Percentiles rank a stretch among this genome's conserved stretches.
These are phyloP conservation scores for Dryobotodes eremita DNA, from an alignment of 2,888 invertebrate genomes.

Conservation along the genomic window DNA sequence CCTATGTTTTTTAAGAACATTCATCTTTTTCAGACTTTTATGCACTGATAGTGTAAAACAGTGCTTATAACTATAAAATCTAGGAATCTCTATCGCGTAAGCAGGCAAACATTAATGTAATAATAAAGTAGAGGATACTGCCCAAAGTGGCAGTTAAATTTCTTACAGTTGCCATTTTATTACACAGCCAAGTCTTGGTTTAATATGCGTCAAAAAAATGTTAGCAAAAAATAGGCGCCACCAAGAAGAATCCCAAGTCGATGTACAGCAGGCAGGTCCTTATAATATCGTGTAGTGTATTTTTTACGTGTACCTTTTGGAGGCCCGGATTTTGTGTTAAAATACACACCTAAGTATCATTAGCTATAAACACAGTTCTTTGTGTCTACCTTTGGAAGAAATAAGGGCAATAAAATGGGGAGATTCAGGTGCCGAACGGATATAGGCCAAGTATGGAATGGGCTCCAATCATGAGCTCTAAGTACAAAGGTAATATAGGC, in stretches of 20 bases:
- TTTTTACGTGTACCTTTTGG: slow-evolving; percentile 86
- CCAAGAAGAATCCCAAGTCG: slow-evolving; percentile 78
- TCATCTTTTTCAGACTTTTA: neutral
- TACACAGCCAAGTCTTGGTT: slow-evolving; percentile 84
- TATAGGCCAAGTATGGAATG: slow-evolving; percentile 77
- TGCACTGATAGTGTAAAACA: neutral
- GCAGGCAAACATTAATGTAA: slow-evolving; percentile 66
- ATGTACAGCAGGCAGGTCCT: slow-evolving; percentile 81
- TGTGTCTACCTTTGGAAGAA: slow-evolving; percentile 87
- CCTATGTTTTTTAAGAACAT: neutral
- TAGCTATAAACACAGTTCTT: slow-evolving; percentile 90
- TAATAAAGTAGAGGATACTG: slow-evolving; percentile 79
- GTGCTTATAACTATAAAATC: slow-evolving; percentile 3
- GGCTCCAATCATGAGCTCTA: slow-evolving; percentile 63
- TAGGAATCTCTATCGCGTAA: slow-evolving; percentile 50
- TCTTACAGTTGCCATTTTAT: slow-evolving; percentile 89
- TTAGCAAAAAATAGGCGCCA: slow-evolving; percentile 90
- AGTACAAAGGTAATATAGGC: neutral
- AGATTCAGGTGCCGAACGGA: slow-evolving; percentile 81
- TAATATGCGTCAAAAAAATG: slow-evolving; percentile 86
- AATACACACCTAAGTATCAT: slow-evolving; percentile 91
- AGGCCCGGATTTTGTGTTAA: slow-evolving; percentile 88
- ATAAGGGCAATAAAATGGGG: slow-evolving; percentile 87
- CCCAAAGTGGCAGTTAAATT: slow-evolving; percentile 86
- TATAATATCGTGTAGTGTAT: slow-evolving; percentile 86